phyloP scores from a whole-genome alignment of 2,797 vertebrate genomes.

The Lagodon rhomboides region DNA sequence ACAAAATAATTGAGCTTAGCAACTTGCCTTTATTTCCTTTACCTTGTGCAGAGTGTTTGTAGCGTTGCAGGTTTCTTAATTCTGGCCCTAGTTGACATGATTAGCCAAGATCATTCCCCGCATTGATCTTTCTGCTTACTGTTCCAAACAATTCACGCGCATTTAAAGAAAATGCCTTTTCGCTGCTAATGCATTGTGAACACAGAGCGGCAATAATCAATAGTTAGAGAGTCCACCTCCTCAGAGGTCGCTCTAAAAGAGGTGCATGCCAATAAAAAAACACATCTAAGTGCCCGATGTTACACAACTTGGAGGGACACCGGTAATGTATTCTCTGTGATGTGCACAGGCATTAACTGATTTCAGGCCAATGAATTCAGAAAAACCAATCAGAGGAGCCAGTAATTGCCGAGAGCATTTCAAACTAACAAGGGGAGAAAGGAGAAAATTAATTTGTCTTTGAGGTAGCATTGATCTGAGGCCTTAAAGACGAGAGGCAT shows the following conservation, averaged over 20 bases:
- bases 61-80: conserved; percentile 36
- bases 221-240: conserved; percentile 51
- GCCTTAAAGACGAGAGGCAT: conserved; percentile 68
- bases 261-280: conserved; percentile 59
- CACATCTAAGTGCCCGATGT: conserved; percentile 41
- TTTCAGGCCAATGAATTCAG: conserved; percentile 66
- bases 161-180: conserved; percentile 60
- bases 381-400: conserved; percentile 63
- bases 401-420: conserved; percentile 75
- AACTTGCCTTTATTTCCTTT: conserved; percentile 43
- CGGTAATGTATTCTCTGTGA: conserved; percentile 64
- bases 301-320: conserved; percentile 62
- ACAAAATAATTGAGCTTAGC: conserved; percentile 63
- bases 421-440: conserved; percentile 75
- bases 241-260: conserved; percentile 49
- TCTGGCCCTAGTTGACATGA: conserved; percentile 42
- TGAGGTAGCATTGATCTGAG: conserved; percentile 80
- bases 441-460: conserved; percentile 81
- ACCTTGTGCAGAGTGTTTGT: conserved; percentile 26
- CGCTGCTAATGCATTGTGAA: conserved; percentile 68
- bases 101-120: conserved; percentile 57
- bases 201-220: conserved; percentile 63
- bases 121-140: conserved; percentile 65
- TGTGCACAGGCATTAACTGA: conserved; percentile 61
- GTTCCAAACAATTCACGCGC: conserved; percentile 61